phyloP scores from a whole-genome alignment of 2,888 invertebrate genomes.

The Capitulum mitella region DNA sequence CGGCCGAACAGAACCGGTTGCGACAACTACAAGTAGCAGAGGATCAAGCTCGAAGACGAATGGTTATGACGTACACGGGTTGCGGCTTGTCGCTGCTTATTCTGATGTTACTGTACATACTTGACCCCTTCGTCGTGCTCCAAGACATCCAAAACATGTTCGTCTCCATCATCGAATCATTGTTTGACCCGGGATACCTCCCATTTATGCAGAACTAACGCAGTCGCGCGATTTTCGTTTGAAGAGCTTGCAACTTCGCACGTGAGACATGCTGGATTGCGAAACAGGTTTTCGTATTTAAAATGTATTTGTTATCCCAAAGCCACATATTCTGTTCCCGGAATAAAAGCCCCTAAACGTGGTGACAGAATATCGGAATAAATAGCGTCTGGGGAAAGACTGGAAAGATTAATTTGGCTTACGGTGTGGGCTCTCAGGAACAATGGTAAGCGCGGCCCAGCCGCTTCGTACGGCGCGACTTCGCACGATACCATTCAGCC shows the following conservation, averaged over 20 bases:
- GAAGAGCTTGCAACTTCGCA: too few species aligned
- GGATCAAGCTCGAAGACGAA: background rate
- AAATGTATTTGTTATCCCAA: slow-evolving; percentile 25
- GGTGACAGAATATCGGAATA: slow-evolving; percentile 13
- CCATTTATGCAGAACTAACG: too few species aligned
- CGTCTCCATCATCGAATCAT: background rate
- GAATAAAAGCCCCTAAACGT: slow-evolving; percentile 25
- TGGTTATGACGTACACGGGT: background rate
- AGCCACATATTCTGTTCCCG: slow-evolving; percentile 20
- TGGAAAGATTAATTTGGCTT: slow-evolving; percentile 22
- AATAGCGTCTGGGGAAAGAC: slow-evolving; percentile 19
- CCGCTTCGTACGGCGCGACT: background rate
- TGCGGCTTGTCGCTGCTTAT: background rate
- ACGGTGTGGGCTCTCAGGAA: background rate
- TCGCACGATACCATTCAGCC: background rate
- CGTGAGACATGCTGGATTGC: too few species aligned
- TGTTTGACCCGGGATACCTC: background rate
- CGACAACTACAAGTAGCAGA: slow-evolving; percentile 2
- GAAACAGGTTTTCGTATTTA: slow-evolving; percentile 3
- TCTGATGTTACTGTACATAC: background rate
- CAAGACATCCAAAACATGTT: background rate
- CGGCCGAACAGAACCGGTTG: background rate
- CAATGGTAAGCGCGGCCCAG: background rate
- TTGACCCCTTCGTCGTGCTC: background rate
- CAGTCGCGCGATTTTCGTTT: too few species aligned